Percentiles rank a stretch among this genome's conserved stretches.
Conservation (phyloP, 2,888 invertebrate species). For the Leptinotarsa haldemani region DNA sequence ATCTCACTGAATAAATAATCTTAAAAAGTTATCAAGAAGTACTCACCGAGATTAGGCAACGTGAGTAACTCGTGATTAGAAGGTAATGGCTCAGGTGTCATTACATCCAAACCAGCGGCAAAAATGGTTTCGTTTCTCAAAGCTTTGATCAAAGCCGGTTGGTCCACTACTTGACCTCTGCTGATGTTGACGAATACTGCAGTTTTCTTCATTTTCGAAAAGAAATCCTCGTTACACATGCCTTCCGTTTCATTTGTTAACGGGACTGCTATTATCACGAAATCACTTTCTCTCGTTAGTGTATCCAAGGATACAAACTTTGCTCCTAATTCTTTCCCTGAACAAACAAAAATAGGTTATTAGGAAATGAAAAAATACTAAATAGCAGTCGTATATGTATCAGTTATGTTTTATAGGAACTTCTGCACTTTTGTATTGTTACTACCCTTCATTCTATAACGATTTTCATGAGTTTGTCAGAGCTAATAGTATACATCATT, state of each 20-base stretch:
- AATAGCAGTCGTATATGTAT: too few relatives aligned
- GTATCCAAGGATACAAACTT: constrained; percentile 76
- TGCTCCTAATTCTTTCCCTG: constrained; percentile 70
- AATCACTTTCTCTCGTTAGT: constrained; percentile 78
- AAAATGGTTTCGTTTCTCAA: constrained; percentile 80
- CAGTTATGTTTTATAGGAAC: too few relatives aligned
- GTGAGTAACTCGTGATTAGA: constrained; percentile 80
- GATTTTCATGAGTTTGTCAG: too few relatives aligned
- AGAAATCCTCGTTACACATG: constrained; percentile 76
- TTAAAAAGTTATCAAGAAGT: background rate
- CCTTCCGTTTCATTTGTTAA: constrained; percentile 76
- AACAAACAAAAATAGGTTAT: constrained; percentile 27
- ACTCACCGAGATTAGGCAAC: constrained; percentile 84
- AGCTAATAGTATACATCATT: too few relatives aligned
- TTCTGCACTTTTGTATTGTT: too few relatives aligned
- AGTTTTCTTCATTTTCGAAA: constrained; percentile 80
- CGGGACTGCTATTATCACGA: constrained; percentile 77
- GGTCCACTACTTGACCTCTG: constrained; percentile 82
- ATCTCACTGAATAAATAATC: background rate
- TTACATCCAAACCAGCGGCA: constrained; percentile 92
- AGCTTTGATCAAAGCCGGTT: constrained; percentile 83
- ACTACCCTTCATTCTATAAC: too few relatives aligned
- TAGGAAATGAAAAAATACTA: too few relatives aligned
- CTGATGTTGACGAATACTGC: constrained; percentile 83
- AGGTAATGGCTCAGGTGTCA: constrained; percentile 90